These are phyloP conservation scores for Lamellibrachia columna DNA, from an alignment of 2,888 invertebrate genomes.

Conservation along the genomic window DNA sequence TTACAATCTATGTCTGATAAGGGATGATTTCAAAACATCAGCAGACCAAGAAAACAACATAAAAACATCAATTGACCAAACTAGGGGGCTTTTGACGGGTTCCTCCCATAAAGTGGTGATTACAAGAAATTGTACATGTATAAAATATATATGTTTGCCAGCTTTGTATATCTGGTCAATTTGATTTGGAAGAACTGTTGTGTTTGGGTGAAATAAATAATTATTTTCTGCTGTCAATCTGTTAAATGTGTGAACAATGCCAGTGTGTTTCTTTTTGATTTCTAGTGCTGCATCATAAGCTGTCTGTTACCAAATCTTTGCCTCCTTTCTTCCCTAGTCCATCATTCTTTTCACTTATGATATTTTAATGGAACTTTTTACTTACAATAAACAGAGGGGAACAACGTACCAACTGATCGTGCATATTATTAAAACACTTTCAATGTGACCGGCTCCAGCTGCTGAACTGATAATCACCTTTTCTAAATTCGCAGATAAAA, in stretches of 20 bases:
- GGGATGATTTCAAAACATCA: not conserved
- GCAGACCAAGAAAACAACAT: too few relatives aligned
- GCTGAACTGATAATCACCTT: too few relatives aligned
- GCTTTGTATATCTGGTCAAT: not conserved
- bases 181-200: not conserved
- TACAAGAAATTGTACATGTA: not conserved
- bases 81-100: too few relatives aligned
- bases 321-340: not conserved
- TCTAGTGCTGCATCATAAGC: not conserved
- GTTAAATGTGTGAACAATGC: not conserved
- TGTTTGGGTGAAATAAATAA: not conserved
- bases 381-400: too few relatives aligned
- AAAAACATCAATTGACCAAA: too few relatives aligned
- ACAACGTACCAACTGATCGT: too few relatives aligned
- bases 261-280: not conserved
- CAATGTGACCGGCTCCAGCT: too few relatives aligned
- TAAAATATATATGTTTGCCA: too few relatives aligned
- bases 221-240: constrained; percentile 14
- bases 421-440: too few relatives aligned
- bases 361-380: too few relatives aligned
- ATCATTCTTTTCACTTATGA: not conserved
- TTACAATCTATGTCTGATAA: not conserved
- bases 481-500: too few relatives aligned
- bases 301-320: not conserved
- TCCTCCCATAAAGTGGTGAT: not conserved